Conservation (phyloP, 2,888 invertebrate species). For the Sialis lutaria region DNA sequence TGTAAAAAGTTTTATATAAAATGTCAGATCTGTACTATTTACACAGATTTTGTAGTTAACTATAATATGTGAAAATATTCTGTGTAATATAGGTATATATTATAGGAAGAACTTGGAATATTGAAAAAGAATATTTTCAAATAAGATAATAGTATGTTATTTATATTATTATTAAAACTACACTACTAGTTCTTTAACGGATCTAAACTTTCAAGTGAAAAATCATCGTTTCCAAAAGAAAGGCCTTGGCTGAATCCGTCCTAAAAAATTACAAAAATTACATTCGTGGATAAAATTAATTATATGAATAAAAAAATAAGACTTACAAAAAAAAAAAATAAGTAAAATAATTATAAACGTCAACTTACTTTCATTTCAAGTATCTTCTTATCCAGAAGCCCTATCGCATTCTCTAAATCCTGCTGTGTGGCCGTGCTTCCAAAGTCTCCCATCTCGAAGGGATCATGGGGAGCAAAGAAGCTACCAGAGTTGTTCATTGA, state of each 20-base stretch:
- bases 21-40: too few species aligned
- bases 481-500: conserved; percentile 4
- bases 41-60: too few species aligned
- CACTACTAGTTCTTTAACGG: conserved; percentile 54
- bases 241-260: conserved; percentile 79
- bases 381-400: conserved; percentile 63
- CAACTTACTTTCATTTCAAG: conserved; percentile 67
- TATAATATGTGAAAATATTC: too few species aligned
- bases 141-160: too few species aligned
- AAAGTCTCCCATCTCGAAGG: conserved; percentile 73
- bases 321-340: conserved; percentile 7
- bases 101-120: too few species aligned
- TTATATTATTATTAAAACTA: too few species aligned
- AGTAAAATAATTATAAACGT: neutral
- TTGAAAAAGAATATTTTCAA: too few species aligned
- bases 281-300: conserved; percentile 1
- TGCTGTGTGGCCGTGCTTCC: conserved; percentile 31
- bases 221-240: conserved; percentile 82
- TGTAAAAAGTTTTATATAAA: too few species aligned
- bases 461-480: conserved; percentile 34
- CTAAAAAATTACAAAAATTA: conserved; percentile 33
- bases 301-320: conserved; percentile 7
- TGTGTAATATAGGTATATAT: too few species aligned
- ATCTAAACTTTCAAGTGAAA: conserved; percentile 85
- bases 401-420: conserved; percentile 56